Base-by-base conservation (phyloP, 1,140 invertebrate genomes). In the Goniozus legneri region DNA sequence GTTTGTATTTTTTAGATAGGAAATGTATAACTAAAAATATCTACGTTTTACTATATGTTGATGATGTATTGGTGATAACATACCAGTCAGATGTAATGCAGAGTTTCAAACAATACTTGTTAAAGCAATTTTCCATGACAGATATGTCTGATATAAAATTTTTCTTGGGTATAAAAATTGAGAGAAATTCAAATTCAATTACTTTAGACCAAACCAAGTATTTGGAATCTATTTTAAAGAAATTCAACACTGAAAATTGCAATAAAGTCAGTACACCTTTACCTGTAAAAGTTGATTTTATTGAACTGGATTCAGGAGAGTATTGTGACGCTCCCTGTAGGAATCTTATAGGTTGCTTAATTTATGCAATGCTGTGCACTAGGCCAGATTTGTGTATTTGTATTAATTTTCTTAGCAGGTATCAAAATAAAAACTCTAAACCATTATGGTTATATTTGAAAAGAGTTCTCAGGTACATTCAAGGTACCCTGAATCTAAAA, bases 361-460 rank as follows among this genome's bases (percentile, higher is more conserved):
- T 27, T 6, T 27, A 27, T 12, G 6, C 12, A 6, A 27, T 27
- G 24, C 24, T 27, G 6, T 6, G 24, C 6, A 65, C 69, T 2
- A 52, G 71, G 47, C 73, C 73, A n/a, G 69, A 77, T 46, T 68
- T 77, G 13, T 10, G 58, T 6, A 72, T 57, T 60, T 58, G 66
- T 0, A 62, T 69, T 6, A 64, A 52, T 44, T 52, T 49, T 31
- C 41, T 56, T 32, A 53, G 32, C 46, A 40, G 50, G 45, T 75
- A 60, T 14, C 27, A 50, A 12, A 33, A 42, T 12, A 52, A 56
- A 15, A 56, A 60, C 19, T 36, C 38, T 31, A 35, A 58, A 36
- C 35, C 40, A 50, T 61, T 67, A 41, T 68, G 59, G 60, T 10
- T 30, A 21, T 33, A 44, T 33, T 57, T 54, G 3, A 66, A 64